Evolutionary conservation across 2,113 vertebrate species (phyloP), one percentile per base, ranked within the genome.

Genomic region (Hyaena hyaena): DNA sequence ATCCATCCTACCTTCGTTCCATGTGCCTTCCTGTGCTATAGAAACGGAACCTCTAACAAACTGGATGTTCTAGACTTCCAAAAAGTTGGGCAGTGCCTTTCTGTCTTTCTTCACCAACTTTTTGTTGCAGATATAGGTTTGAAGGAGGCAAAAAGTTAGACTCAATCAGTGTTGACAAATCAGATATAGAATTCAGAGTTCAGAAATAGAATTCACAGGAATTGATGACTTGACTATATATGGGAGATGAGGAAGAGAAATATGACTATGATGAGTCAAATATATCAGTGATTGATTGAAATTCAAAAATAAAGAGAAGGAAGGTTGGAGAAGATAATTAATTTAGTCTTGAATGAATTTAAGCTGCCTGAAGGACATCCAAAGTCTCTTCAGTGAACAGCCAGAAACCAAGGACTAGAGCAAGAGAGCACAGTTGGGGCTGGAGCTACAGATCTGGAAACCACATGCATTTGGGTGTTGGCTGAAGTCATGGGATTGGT

Each of bases 141-240:
- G n/a, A 96, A 89, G 16, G 65, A 92, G 33, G 48, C 12, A 77
- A 83, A 21, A 23, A 58, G 15, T 33, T 95, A 26, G 21, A 69
- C 48, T 43, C 58, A 88, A 88, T 84, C 69, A 74, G 8, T 88
- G 63, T 74, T 76, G 10, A 48, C 81, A 97, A 61, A 88, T 87
- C 53, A 84, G 69, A 91, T 88, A 91, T 48, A 95, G 55, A 80
- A 93, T 39, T 83, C 28, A 33, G 63, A 50, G 68, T 77, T 90
- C 35, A 79, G 66, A 95, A 93, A 73, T 71, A 88, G 63, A 96
- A 95, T 76, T 53, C 50, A 66, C 33, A 92, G 50, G 53, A 92
- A 96, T 58, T 79, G 17, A 55, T 66, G 63, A 97, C 10, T 85
- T 63, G 12, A 73, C 68, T 45, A 7, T 58, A 53, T 21, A 14